Conservation (phyloP, 2,888 invertebrate species). For the Campoplex nolae region DNA sequence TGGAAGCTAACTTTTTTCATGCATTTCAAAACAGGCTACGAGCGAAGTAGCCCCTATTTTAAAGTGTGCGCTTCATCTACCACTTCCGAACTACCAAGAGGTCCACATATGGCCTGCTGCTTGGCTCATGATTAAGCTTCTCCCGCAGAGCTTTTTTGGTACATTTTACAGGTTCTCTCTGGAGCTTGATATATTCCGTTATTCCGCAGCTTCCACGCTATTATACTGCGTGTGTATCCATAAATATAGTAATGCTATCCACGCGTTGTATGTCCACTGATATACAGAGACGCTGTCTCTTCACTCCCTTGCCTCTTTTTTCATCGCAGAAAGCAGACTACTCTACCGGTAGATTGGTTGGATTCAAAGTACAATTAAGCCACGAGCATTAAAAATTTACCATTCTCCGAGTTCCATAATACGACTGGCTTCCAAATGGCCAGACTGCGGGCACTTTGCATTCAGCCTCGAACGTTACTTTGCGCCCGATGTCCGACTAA, state of each 20-base stretch:
- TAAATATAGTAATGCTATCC: background rate
- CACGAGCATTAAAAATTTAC: constrained; percentile 79
- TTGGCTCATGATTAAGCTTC: constrained; percentile 22
- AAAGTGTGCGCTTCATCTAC: constrained; percentile 57
- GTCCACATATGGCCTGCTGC: constrained; percentile 18
- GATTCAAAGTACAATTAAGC: constrained; percentile 80
- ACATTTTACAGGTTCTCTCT: constrained; percentile 34
- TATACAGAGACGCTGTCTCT: constrained; percentile 46
- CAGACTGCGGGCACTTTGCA: constrained; percentile 56
- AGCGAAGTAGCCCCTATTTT: constrained; percentile 60
- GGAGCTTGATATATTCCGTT: constrained; percentile 46
- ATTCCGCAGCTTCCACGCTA: constrained; percentile 14
- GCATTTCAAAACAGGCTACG: constrained; percentile 75
- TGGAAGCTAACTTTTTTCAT: constrained; percentile 70
- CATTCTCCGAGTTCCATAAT: constrained; percentile 70
- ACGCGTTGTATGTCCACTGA: constrained; percentile 1
- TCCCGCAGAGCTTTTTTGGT: constrained; percentile 21
- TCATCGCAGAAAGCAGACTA: constrained; percentile 6
- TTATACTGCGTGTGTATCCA: background rate
- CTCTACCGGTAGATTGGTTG: constrained; percentile 58
- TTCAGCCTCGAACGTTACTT: constrained; percentile 58
- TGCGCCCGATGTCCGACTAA: constrained; percentile 68
- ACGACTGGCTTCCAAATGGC: constrained; percentile 43
- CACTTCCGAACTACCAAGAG: constrained; percentile 74
- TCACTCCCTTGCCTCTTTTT: constrained; percentile 38